phyloP scores from a whole-genome alignment of 2,888 invertebrate genomes.

The Clusia tigrina region DNA sequence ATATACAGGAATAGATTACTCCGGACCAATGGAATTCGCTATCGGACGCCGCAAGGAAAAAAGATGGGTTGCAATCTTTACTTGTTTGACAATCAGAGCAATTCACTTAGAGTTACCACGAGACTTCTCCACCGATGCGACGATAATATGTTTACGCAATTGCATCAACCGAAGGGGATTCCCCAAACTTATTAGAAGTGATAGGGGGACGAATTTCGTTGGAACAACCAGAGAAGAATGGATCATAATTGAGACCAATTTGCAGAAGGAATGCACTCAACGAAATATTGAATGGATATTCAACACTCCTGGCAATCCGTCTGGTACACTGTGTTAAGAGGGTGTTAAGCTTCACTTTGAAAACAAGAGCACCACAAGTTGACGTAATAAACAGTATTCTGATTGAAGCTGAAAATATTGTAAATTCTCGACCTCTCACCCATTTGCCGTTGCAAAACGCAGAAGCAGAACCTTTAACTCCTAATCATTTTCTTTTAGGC shows the following conservation, averaged over 20 bases:
- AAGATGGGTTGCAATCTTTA: conserved; percentile 28
- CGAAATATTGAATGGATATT: conserved; percentile 32
- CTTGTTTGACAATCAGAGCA: conserved; percentile 25
- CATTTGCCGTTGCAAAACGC: conserved; percentile 27
- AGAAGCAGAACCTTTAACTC: conserved; percentile 28
- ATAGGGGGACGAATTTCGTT: conserved; percentile 24
- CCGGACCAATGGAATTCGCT: conserved; percentile 28
- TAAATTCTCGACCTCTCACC: conserved; percentile 32
- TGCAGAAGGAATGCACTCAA: conserved; percentile 24
- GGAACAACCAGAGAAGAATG: conserved; percentile 24
- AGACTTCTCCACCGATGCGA: conserved; percentile 19
- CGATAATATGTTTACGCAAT: conserved; percentile 21
- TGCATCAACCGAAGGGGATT: conserved; percentile 19
- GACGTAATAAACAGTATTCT: conserved; percentile 31
- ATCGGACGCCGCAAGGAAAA: no score
- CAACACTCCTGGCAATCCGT: conserved; percentile 30
- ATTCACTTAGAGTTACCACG: no score
- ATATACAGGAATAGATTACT: conserved; percentile 33
- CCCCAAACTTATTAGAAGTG: conserved; percentile 13
- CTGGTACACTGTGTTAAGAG: conserved; percentile 27
- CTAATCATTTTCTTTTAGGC: conserved; percentile 31
- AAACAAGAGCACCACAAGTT: conserved; percentile 29
- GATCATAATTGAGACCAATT: not conserved
- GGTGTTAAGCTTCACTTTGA: conserved; percentile 29
- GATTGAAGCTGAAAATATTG: conserved; percentile 33